These are phyloP conservation scores for Helarctos malayanus DNA, from an alignment of 2,797 vertebrate species.

Conservation along the genomic window DNA sequence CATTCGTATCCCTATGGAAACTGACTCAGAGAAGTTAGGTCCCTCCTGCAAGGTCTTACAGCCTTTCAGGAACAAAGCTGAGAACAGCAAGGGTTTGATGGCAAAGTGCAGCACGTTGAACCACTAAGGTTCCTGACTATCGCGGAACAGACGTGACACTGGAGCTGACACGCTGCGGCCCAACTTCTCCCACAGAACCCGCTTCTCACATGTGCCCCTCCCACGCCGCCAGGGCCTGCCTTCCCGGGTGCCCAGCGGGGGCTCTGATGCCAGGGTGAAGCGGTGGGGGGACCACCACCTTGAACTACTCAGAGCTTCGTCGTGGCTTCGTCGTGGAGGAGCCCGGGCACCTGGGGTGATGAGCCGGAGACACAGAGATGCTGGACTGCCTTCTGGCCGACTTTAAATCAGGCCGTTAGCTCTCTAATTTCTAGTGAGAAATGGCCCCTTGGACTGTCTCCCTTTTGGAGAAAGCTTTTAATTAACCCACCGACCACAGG, in stretches of 20 bases:
- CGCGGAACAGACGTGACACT: not conserved
- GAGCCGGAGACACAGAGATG: not conserved
- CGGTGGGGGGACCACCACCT: fast-evolving
- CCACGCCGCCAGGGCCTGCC: fast-evolving
- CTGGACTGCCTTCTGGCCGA: fast-evolving
- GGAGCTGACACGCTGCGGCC: not conserved
- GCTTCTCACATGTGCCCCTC: not conserved
- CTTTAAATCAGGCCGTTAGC: not conserved
- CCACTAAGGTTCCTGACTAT: not conserved
- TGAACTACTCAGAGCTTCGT: not conserved
- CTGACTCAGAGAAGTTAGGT: not conserved
- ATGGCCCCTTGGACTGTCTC: not conserved
- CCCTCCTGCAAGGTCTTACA: not conserved
- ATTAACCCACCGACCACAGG: slow-evolving; percentile 21
- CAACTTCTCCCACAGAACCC: not conserved
- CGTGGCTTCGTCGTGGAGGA: not conserved
- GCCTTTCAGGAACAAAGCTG: not conserved
- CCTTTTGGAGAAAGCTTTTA: slow-evolving; percentile 28
- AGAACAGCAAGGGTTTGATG: not conserved
- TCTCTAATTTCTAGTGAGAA: not conserved
- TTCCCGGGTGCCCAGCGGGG: not conserved
- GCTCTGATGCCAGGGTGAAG: fast-evolving
- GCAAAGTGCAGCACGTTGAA: fast-evolving
- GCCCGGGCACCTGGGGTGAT: not conserved
- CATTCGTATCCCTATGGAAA: not conserved